Evolutionary conservation across 1,140 invertebrate genomes (phyloP).

Genomic region (Aphelenchoides besseyi): DNA sequence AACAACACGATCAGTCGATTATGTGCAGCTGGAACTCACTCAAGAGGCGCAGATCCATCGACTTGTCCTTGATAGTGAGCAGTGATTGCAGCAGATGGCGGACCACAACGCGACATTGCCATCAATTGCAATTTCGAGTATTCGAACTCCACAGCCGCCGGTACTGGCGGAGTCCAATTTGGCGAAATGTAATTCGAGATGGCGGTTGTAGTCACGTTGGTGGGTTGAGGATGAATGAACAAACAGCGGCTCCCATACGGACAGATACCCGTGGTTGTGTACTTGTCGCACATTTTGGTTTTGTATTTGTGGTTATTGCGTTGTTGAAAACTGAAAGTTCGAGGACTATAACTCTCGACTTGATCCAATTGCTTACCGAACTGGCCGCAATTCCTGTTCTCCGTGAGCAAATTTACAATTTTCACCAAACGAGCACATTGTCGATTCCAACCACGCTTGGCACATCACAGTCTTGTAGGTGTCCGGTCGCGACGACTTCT

Average conservation of each 20-base stretch:
- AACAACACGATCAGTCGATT: background rate
- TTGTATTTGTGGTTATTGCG: slow-evolving; percentile 56
- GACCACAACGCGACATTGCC: background rate
- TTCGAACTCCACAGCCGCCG: background rate
- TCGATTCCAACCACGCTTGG: slow-evolving; percentile 54
- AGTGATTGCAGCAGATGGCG: background rate
- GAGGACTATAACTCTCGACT: background rate
- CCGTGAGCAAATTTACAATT: slow-evolving; percentile 58
- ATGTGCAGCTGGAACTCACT: background rate
- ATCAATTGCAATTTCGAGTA: background rate
- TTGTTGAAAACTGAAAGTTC: slow-evolving; percentile 27
- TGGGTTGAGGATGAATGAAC: slow-evolving; percentile 51
- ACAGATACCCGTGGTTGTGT: slow-evolving; percentile 55
- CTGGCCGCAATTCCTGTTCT: slow-evolving; percentile 49
- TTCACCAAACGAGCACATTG: slow-evolving; percentile 48
- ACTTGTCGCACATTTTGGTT: slow-evolving; percentile 59
- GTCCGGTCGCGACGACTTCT: slow-evolving; percentile 41
- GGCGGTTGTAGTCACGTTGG: background rate
- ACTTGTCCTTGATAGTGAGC: background rate
- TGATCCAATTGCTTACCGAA: slow-evolving; percentile 35
- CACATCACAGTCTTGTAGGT: slow-evolving; percentile 60
- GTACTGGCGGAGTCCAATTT: background rate
- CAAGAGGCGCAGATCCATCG: background rate
- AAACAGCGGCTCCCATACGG: slow-evolving; percentile 54
- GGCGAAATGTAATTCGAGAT: background rate